Conservation (phyloP, 2,797 vertebrate species). For the Adrianichthys oophorus region DNA sequence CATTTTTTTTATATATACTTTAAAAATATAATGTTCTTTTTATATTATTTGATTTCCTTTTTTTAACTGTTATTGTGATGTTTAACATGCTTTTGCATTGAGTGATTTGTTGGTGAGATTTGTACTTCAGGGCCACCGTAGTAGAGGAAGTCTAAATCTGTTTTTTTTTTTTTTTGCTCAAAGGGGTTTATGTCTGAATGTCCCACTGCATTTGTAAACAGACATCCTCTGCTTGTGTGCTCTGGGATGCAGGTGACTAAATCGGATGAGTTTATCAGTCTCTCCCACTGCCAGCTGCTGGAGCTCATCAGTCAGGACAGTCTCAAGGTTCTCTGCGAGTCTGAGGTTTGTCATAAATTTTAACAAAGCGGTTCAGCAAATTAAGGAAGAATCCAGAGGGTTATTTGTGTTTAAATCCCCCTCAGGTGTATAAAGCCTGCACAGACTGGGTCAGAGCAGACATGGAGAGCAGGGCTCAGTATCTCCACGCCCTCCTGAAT, state of each 20-base stretch:
- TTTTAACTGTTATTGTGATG: no score
- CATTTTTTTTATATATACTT: no score
- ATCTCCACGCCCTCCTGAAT: conserved; percentile 83
- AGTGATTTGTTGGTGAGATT: no score
- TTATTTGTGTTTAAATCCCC: not conserved
- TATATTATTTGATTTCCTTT: no score
- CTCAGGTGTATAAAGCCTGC: conserved; percentile 84
- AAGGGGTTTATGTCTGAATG: no score
- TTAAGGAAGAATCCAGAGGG: not conserved
- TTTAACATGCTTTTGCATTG: no score
- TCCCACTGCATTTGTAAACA: not conserved
- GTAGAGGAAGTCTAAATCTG: no score
- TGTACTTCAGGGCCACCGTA: no score
- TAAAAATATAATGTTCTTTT: no score
- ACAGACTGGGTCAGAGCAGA: conserved; percentile 85
- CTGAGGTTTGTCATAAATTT: conserved; percentile 64
- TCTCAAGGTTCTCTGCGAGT: conserved; percentile 85
- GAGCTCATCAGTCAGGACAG: conserved; percentile 86
- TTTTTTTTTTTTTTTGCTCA: no score
- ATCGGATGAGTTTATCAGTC: conserved; percentile 84
- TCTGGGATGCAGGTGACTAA: conserved; percentile 78
- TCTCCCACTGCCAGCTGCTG: conserved; percentile 84
- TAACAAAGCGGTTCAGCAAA: not conserved
- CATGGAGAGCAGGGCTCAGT: conserved; percentile 78
- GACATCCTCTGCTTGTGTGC: conserved; percentile 1